Conservation (phyloP, 1,140 invertebrate genomes). For the Wiebesia pumilae region DNA sequence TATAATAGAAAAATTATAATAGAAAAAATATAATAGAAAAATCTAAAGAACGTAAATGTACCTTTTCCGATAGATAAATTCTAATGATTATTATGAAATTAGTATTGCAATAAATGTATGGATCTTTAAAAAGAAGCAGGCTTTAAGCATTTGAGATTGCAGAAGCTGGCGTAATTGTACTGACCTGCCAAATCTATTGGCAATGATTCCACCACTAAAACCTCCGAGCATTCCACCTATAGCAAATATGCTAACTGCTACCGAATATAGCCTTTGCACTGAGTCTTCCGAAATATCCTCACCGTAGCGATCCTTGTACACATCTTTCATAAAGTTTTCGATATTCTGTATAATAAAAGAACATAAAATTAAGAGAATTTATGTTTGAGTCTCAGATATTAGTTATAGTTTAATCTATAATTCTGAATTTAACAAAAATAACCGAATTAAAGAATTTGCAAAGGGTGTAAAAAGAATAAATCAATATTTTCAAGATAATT, state of each 20-base stretch:
- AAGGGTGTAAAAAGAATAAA: too few relatives aligned
- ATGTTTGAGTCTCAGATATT: background rate
- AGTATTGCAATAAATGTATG: too few relatives aligned
- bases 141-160: background rate
- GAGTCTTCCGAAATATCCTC: constrained; percentile 82
- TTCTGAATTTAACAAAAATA: background rate
- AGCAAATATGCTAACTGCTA: constrained; percentile 95
- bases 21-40: too few relatives aligned
- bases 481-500: too few relatives aligned
- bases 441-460: background rate
- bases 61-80: too few relatives aligned
- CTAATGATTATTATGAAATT: too few relatives aligned
- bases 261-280: constrained; percentile 86
- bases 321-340: constrained; percentile 93
- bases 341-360: constrained; percentile 81
- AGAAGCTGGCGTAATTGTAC: constrained; percentile 49
- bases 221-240: constrained; percentile 97
- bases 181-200: constrained; percentile 92
- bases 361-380: background rate
- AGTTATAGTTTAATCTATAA: too few relatives aligned
- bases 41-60: too few relatives aligned
- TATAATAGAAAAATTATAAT: too few relatives aligned
- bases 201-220: constrained; percentile 91
- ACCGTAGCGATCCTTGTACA: constrained; percentile 86
- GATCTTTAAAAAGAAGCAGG: too few relatives aligned